These are phyloP conservation scores for Neotoxoptera formosana DNA, from an alignment of 1,140 invertebrate genomes.

Conservation along the genomic window DNA sequence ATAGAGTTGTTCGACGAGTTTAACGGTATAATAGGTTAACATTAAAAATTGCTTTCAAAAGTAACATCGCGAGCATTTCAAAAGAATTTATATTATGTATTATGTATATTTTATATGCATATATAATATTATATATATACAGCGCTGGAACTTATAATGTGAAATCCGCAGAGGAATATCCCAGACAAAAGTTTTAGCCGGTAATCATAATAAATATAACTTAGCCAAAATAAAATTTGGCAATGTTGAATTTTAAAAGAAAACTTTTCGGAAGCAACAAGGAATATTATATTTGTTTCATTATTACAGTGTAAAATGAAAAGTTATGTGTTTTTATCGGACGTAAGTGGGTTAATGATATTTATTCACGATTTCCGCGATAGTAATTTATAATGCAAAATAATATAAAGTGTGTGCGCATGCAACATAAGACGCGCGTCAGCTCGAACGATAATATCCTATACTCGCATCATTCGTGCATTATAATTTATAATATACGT, in stretches of 20 bases:
- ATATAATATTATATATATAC: neutral
- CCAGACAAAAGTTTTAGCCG: constrained; percentile 33
- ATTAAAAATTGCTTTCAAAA: constrained; percentile 23
- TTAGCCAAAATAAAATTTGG: constrained; percentile 31
- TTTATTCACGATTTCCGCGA: constrained; percentile 2
- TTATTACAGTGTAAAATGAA: neutral
- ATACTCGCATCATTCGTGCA: neutral
- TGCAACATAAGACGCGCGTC: neutral
- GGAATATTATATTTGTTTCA: constrained; percentile 46
- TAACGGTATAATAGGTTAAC: neutral
- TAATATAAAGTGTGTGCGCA: neutral
- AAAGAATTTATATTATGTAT: neutral
- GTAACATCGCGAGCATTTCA: neutral
- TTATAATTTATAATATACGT: no score
- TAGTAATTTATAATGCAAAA: constrained; percentile 23
- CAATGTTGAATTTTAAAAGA: constrained; percentile 31
- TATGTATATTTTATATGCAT: neutral
- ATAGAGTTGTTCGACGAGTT: neutral
- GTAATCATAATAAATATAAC: constrained; percentile 53
- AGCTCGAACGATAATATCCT: neutral
- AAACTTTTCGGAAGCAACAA: constrained; percentile 35
- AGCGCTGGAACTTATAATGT: constrained; percentile 9
- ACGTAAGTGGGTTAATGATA: constrained; percentile 27
- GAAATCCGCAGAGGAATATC: constrained; percentile 41
- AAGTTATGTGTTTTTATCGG: constrained; percentile 7